phyloP scores from a whole-genome alignment of 2,113 vertebrate genomes.

The Corythoichthys haematopterus region DNA sequence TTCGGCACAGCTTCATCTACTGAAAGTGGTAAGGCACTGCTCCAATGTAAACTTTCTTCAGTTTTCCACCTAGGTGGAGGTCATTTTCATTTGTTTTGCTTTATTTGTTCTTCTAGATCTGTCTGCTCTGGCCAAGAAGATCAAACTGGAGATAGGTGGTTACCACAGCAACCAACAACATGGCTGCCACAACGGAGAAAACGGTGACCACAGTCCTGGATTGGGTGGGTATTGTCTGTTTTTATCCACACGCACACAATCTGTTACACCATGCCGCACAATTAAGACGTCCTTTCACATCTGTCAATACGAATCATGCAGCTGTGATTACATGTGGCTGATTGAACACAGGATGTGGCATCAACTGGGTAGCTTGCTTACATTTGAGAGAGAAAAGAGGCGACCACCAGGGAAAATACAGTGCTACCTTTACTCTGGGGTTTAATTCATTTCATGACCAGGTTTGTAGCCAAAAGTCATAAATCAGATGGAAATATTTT shows the following conservation, averaged over 20 bases:
- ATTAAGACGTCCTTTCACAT: conserved; percentile 25
- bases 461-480: not conserved
- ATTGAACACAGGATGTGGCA: conserved; percentile 58
- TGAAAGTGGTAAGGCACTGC: not conserved
- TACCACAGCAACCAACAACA: conserved; percentile 89
- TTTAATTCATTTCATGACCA: not conserved
- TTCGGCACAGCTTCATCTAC: not conserved
- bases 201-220: conserved; percentile 88
- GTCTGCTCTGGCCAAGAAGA: conserved; percentile 94
- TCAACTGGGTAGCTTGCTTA: conserved; percentile 34
- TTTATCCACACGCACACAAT: not conserved
- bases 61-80: not conserved
- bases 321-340: conserved; percentile 39
- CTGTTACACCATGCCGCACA: not conserved
- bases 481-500: not conserved
- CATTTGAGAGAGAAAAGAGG: conserved; percentile 8
- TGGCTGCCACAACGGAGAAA: conserved; percentile 85
- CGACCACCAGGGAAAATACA: not conserved
- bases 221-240: conserved; percentile 78
- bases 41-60: conserved; percentile 2
- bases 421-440: not conserved
- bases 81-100: conserved; percentile 17
- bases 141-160: conserved; percentile 95
- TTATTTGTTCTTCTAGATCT: conserved; percentile 73
- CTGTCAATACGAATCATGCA: conserved; percentile 35